phyloP scores from a whole-genome alignment of 1,140 invertebrate species.

The Spodoptera frugiperda region DNA sequence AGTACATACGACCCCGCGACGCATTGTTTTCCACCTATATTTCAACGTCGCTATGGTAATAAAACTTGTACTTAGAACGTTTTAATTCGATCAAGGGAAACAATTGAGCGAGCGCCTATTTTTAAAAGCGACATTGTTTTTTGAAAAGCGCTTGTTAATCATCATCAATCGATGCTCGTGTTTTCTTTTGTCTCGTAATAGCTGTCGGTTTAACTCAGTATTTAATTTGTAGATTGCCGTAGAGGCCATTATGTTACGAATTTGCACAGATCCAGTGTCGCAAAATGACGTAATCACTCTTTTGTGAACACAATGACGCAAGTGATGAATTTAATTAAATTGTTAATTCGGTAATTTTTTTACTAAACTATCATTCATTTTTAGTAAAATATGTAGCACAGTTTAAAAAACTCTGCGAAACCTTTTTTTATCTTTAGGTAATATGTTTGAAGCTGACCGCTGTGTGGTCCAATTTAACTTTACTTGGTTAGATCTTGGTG shows the following conservation, averaged over 20 bases:
- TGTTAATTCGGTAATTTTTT: conserved; percentile 43
- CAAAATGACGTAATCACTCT: conserved; percentile 50
- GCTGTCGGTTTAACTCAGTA: conserved; percentile 43
- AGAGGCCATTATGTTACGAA: conserved; percentile 46
- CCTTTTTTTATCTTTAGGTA: too few species aligned
- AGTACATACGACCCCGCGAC: conserved; percentile 30
- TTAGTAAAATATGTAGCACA: too few species aligned
- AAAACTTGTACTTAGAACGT: conserved; percentile 15
- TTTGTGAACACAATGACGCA: conserved; percentile 49
- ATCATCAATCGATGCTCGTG: conserved; percentile 47
- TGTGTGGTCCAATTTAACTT: too few species aligned
- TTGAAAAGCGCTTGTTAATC: conserved; percentile 38
- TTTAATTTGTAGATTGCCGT: conserved; percentile 52
- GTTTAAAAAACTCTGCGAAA: too few species aligned
- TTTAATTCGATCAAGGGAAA: conserved; percentile 22
- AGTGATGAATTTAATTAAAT: conserved; percentile 54
- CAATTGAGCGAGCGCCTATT: conserved; percentile 1
- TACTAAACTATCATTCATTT: conserved; percentile 23
- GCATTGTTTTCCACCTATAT: conserved; percentile 44
- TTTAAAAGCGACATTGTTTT: conserved; percentile 25
- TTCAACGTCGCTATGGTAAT: conserved; percentile 31
- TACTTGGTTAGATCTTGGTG: too few species aligned
- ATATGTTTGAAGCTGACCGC: too few species aligned
- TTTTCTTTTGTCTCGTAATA: conserved; percentile 52
- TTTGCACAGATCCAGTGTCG: conserved; percentile 39